These are phyloP conservation scores for Bufo bufo DNA, from an alignment of 2,113 vertebrate species.

Conservation along the genomic window DNA sequence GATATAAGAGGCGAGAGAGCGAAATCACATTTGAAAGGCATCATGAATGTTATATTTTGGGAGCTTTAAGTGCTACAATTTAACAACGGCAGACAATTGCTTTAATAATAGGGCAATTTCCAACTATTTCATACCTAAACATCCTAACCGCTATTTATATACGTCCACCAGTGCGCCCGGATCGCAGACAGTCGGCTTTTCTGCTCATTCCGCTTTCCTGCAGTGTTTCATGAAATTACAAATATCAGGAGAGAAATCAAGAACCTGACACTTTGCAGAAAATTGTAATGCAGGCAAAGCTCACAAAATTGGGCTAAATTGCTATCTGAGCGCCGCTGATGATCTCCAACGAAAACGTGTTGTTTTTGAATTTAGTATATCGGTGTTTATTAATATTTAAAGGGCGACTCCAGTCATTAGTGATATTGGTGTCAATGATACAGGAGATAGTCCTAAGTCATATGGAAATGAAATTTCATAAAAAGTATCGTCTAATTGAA, in stretches of 20 bases:
- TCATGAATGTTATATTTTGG: conserved; percentile 14
- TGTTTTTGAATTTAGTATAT: background rate
- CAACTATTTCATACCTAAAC: conserved; percentile 4
- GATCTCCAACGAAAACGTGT: background rate
- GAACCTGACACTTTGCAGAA: background rate
- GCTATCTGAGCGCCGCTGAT: background rate
- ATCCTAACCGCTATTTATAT: background rate
- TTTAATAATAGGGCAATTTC: conserved; percentile 20
- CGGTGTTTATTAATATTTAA: background rate
- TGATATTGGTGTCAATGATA: background rate
- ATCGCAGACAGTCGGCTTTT: background rate
- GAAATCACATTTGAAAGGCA: background rate
- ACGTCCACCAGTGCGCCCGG: background rate
- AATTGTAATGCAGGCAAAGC: conserved; percentile 14
- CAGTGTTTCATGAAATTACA: background rate
- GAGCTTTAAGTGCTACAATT: conserved; percentile 19
- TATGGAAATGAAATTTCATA: background rate
- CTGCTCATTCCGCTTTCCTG: conserved; percentile 3
- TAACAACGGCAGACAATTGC: conserved; percentile 3
- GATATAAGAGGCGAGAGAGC: background rate
- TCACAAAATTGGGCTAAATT: background rate
- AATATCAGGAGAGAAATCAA: background rate
- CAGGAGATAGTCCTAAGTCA: background rate
- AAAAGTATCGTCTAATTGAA: background rate
- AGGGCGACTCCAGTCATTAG: background rate